Percentiles rank a stretch among this genome's conserved stretches.
Conservation (phyloP, 2,113 vertebrate genomes). For the Origma solitaria region DNA sequence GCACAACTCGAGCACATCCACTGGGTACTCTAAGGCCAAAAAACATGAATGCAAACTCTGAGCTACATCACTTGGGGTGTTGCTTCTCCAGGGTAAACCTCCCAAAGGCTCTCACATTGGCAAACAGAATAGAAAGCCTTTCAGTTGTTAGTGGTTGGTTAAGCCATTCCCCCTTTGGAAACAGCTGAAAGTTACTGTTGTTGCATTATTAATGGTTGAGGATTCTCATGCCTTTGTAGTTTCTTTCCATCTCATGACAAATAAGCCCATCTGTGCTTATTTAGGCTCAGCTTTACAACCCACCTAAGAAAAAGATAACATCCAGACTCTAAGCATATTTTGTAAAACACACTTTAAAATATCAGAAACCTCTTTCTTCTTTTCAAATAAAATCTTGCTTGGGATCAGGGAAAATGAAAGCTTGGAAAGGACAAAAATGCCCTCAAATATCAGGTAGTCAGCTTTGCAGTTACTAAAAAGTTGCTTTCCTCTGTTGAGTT, state of each 20-base stretch:
- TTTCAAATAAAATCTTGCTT: not conserved
- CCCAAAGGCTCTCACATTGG: fast-evolving
- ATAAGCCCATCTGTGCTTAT: not conserved
- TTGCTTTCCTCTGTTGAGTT: conserved; percentile 52
- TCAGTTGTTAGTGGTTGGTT: not conserved
- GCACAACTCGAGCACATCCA: not conserved
- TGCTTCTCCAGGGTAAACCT: not conserved
- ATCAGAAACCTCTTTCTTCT: not conserved
- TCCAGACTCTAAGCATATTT: not conserved
- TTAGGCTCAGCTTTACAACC: not conserved
- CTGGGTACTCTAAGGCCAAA: not conserved
- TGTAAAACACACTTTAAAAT: not conserved
- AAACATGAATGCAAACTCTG: not conserved
- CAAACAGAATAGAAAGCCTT: not conserved
- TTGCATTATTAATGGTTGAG: not conserved
- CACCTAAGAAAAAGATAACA: not conserved
- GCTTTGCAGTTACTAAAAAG: conserved; percentile 47
- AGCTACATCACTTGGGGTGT: not conserved
- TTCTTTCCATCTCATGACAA: not conserved
- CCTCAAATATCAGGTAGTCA: not conserved
- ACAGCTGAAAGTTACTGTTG: not conserved
- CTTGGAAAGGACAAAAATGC: not conserved
- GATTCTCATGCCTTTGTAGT: not conserved
- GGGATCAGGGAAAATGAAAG: not conserved
- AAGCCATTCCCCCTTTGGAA: not conserved